Evolutionary conservation across 2,797 vertebrate genomes (phyloP).

Genomic region (Coregonus ussuriensis): DNA sequence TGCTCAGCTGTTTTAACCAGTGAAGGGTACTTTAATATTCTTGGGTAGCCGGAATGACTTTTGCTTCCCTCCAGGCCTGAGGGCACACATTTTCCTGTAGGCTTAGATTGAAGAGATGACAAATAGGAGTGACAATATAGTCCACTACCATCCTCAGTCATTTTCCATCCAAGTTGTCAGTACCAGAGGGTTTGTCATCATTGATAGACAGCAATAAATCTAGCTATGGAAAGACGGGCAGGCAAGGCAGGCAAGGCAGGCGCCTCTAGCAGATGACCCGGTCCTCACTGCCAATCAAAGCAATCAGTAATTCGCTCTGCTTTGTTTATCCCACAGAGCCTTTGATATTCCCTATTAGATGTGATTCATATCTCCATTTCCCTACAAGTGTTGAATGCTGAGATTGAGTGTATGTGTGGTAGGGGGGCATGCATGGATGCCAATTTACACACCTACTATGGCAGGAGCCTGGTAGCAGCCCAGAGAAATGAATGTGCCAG

Average conservation of each 20-base stretch:
- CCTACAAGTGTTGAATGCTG: slow-evolving; percentile 11
- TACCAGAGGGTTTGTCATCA: no score
- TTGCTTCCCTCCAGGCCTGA: no score
- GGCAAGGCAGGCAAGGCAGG: background rate
- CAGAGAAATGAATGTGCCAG: slow-evolving; percentile 39
- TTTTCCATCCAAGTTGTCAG: no score
- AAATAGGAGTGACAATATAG: no score
- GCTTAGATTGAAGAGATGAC: no score
- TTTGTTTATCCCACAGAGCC: slow-evolving; percentile 6
- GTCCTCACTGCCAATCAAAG: slow-evolving; percentile 48
- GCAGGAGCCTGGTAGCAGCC: slow-evolving; percentile 38
- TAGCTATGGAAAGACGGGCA: no score
- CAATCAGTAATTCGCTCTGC: slow-evolving; percentile 14
- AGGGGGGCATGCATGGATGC: slow-evolving; percentile 21
- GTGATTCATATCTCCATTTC: slow-evolving; percentile 1
- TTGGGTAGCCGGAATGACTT: no score
- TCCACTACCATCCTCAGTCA: no score
- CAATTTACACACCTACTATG: slow-evolving; percentile 55
- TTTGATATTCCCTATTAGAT: background rate
- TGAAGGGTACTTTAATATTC: no score
- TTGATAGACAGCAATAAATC: no score
- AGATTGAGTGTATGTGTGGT: slow-evolving; percentile 5
- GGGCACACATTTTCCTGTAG: no score
- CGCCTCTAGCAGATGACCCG: slow-evolving; percentile 11
- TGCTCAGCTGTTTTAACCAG: no score